Evolutionary conservation across 1,140 invertebrate genomes (phyloP).

Genomic region (Pseudomyrmex concolor): DNA sequence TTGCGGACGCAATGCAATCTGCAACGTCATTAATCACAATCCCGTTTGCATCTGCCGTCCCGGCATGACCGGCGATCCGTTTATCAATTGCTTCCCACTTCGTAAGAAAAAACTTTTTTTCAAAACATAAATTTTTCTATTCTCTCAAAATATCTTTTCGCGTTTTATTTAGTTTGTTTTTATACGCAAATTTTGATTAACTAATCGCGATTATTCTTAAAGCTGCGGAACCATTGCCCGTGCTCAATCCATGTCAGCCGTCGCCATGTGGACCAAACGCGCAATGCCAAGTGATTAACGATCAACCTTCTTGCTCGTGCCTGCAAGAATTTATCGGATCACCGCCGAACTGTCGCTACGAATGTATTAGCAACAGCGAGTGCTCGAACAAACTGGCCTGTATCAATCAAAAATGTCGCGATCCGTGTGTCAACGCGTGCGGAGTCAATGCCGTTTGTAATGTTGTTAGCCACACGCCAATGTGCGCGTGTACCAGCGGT

Average conservation of each 20-base stretch:
- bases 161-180: background rate
- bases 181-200: background rate
- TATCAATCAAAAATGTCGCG: conserved; percentile 89
- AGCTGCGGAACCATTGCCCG: conserved; percentile 67
- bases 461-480: conserved; percentile 90
- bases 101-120: conserved; percentile 83
- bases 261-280: conserved; percentile 91
- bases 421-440: conserved; percentile 91
- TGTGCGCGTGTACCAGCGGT: conserved; percentile 89
- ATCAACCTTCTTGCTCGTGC: conserved; percentile 88
- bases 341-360: conserved; percentile 90
- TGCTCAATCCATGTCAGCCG: conserved; percentile 86
- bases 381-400: conserved; percentile 91
- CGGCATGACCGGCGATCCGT: conserved; percentile 84
- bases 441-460: conserved; percentile 90
- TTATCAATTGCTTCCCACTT: conserved; percentile 84
- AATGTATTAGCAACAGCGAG: conserved; percentile 90
- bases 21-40: conserved; percentile 85
- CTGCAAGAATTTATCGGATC: conserved; percentile 89
- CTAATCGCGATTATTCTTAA: conserved; percentile 24
- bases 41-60: conserved; percentile 83
- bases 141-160: conserved; percentile 80
- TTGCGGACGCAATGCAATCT: conserved; percentile 87
- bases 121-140: conserved; percentile 78
- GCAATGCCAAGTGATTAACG: conserved; percentile 88